These are phyloP conservation scores for Drosophila yakuba DNA, from an alignment of 1,140 invertebrate genomes.

Conservation along the genomic window DNA sequence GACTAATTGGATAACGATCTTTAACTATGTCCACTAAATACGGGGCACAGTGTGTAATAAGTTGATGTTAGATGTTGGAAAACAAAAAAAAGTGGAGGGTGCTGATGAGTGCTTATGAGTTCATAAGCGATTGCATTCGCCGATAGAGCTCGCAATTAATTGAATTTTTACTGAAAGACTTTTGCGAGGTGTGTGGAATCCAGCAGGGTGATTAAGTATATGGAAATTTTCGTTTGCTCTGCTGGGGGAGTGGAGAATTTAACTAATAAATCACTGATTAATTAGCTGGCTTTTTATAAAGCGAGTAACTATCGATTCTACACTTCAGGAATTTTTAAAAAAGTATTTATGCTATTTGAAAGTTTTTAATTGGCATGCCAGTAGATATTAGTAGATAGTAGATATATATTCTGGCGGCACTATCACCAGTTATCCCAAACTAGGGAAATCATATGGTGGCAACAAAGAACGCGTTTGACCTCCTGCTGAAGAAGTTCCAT, in stretches of 20 bases:
- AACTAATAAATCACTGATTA: background rate
- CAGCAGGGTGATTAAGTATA: slow-evolving; percentile 29
- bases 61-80: background rate
- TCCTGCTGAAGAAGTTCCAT: background rate
- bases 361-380: slow-evolving; percentile 14
- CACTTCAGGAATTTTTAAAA: too few species aligned
- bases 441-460: background rate
- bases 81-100: background rate
- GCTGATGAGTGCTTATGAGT: slow-evolving; percentile 53
- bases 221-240: background rate
- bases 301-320: too few species aligned
- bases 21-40: slow-evolving; percentile 64
- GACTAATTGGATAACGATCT: slow-evolving; percentile 83
- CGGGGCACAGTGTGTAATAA: slow-evolving; percentile 1
- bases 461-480: background rate
- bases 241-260: background rate
- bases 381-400: too few species aligned
- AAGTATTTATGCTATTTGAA: background rate
- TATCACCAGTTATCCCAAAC: background rate
- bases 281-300: background rate
- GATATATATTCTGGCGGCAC: too few species aligned
- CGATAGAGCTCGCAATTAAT: slow-evolving; percentile 72
- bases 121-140: slow-evolving; percentile 67
- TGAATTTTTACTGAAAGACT: slow-evolving; percentile 54
- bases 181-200: slow-evolving; percentile 53